These are phyloP conservation scores for Rhizoglyphus robini DNA, from an alignment of 1,140 invertebrate species.

Conservation along the genomic window DNA sequence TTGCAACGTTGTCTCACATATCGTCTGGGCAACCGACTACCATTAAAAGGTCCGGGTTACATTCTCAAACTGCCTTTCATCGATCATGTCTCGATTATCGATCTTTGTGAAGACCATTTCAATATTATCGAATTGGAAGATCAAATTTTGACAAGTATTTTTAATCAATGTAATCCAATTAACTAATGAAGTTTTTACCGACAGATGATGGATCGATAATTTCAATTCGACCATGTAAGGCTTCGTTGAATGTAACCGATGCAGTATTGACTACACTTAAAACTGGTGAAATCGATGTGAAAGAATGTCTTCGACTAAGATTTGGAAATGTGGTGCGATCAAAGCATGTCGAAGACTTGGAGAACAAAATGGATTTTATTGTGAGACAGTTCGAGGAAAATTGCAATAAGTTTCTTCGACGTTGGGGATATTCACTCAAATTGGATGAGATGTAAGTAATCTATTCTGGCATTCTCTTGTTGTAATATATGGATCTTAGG, in stretches of 20 bases:
- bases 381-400: conserved; percentile 19
- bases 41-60: conserved; percentile 19
- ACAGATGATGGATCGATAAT: conserved; percentile 21
- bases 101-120: conserved; percentile 10
- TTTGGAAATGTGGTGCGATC: conserved; percentile 19
- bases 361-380: conserved; percentile 19
- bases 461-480: neutral
- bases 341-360: conserved; percentile 22
- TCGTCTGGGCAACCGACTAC: conserved; percentile 21
- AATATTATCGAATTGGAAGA: conserved; percentile 10
- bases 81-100: conserved; percentile 18
- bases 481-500: neutral
- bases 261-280: conserved; percentile 19
- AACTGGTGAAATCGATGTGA: conserved; percentile 10
- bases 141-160: conserved; percentile 12
- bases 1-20: conserved; percentile 21
- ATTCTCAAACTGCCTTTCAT: conserved; percentile 20
- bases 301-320: conserved; percentile 15
- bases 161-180: conserved; percentile 8
- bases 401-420: conserved; percentile 20
- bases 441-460: conserved; percentile 17
- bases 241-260: conserved; percentile 15
- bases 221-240: neutral
- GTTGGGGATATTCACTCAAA: conserved; percentile 17
- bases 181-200: conserved; percentile 7